These are phyloP conservation scores for Nipponacmea schrenckii DNA, from an alignment of 2,888 invertebrate species.

Conservation along the genomic window DNA sequence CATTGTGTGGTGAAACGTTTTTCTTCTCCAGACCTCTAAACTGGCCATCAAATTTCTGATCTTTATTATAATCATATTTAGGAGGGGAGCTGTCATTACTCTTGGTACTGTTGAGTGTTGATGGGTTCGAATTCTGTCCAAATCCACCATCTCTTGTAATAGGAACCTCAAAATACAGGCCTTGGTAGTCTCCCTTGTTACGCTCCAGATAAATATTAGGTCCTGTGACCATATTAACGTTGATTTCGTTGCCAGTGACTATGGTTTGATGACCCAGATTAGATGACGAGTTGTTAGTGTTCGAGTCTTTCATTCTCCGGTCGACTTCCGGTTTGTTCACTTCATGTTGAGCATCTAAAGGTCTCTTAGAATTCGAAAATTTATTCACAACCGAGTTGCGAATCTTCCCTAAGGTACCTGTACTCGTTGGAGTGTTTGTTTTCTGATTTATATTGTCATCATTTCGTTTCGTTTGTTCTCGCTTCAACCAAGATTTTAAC, in stretches of 20 bases:
- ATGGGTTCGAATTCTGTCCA: constrained; percentile 26
- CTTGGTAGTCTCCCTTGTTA: constrained; percentile 1
- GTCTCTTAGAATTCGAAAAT: constrained; percentile 38
- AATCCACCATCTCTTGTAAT: not conserved
- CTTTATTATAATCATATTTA: constrained; percentile 19
- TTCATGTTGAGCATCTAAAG: constrained; percentile 16
- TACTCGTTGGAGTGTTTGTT: constrained; percentile 20
- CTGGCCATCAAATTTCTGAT: not conserved
- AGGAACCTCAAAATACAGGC: not conserved
- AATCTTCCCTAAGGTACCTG: constrained; percentile 46
- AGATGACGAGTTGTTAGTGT: not conserved
- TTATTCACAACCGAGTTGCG: constrained; percentile 51
- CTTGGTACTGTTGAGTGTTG: constrained; percentile 31
- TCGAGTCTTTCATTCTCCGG: constrained; percentile 5
- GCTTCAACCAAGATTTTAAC: constrained; percentile 53
- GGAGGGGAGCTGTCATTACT: constrained; percentile 27
- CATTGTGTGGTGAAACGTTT: not conserved
- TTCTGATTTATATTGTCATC: constrained; percentile 24
- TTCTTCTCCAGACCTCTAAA: not conserved
- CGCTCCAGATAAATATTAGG: constrained; percentile 1
- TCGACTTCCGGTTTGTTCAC: constrained; percentile 6
- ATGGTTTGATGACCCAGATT: not conserved
- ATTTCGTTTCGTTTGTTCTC: constrained; percentile 38
- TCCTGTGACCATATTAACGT: not conserved
- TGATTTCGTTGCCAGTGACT: not conserved